Conservation (phyloP, 2,888 invertebrate genomes). For the Rhabditoides inermis region DNA sequence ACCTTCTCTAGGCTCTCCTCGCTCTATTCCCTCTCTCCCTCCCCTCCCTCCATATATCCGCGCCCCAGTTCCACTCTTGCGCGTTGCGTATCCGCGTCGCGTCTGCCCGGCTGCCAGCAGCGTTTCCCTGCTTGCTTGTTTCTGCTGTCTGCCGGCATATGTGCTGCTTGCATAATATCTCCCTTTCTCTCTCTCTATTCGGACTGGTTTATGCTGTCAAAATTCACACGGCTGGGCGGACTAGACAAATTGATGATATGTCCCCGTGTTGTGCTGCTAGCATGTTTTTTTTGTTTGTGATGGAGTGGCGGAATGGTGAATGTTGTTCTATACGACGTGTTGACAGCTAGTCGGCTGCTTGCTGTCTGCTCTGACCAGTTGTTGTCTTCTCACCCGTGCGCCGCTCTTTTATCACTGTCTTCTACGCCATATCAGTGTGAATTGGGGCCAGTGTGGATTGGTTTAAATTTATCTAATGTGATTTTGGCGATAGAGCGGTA, state of each 20-base stretch:
- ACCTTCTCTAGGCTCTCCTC: neutral
- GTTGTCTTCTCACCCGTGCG: too few relatives aligned
- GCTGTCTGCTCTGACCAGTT: neutral
- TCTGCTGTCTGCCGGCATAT: neutral
- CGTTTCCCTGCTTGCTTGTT: neutral
- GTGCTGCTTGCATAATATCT: neutral
- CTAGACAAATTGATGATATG: neutral
- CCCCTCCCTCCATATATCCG: constrained; percentile 52
- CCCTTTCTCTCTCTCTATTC: neutral
- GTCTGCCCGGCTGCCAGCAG: constrained; percentile 13
- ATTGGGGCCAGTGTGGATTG: too few relatives aligned
- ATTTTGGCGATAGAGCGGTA: too few relatives aligned
- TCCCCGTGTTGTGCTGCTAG: neutral
- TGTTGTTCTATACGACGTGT: too few relatives aligned
- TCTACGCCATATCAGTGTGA: too few relatives aligned
- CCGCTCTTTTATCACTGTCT: too few relatives aligned
- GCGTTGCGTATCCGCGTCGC: constrained; percentile 2
- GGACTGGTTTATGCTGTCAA: neutral
- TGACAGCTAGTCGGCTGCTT: too few relatives aligned
- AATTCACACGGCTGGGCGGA: neutral
- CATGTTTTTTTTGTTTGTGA: too few relatives aligned
- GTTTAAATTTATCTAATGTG: too few relatives aligned
- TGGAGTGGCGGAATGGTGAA: too few relatives aligned
- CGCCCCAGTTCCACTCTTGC: neutral
- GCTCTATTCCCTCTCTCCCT: neutral